Conservation (phyloP, 2,797 vertebrate genomes). For the Anguilla marmorata region DNA sequence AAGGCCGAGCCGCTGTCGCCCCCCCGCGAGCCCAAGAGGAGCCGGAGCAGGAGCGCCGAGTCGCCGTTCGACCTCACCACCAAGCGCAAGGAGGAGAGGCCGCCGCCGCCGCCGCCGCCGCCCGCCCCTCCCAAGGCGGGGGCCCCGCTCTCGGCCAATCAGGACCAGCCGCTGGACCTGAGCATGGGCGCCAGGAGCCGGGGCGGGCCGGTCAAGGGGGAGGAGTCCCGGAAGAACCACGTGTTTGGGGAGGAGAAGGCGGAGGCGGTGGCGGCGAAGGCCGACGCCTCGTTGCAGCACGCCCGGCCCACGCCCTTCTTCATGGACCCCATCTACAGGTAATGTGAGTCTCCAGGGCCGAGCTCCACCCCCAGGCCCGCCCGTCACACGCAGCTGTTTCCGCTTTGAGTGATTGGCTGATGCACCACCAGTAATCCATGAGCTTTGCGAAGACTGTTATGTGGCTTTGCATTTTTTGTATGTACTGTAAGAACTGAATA, state of each 20-base stretch:
- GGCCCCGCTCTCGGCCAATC: constrained; percentile 70
- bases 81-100: constrained; percentile 90
- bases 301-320: constrained; percentile 97
- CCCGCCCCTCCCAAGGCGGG: constrained; percentile 76
- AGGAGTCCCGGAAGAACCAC: constrained; percentile 80
- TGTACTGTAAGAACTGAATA: neutral
- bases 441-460: neutral
- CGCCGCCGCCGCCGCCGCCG: constrained; percentile 71
- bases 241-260: constrained; percentile 85
- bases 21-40: constrained; percentile 83
- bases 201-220: constrained; percentile 72
- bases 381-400: neutral
- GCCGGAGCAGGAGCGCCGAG: constrained; percentile 80
- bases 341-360: constrained; percentile 73
- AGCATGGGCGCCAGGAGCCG: constrained; percentile 89
- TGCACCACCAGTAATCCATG: neutral
- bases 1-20: constrained; percentile 88
- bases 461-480: neutral
- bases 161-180: constrained; percentile 95
- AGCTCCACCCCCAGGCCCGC: neutral
- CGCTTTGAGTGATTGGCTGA: neutral
- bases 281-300: constrained; percentile 89
- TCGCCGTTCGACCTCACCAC: constrained; percentile 98
- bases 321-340: constrained; percentile 99
- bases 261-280: constrained; percentile 76